phyloP scores from a whole-genome alignment of 2,888 invertebrate genomes.

The Xestia xanthographa region DNA sequence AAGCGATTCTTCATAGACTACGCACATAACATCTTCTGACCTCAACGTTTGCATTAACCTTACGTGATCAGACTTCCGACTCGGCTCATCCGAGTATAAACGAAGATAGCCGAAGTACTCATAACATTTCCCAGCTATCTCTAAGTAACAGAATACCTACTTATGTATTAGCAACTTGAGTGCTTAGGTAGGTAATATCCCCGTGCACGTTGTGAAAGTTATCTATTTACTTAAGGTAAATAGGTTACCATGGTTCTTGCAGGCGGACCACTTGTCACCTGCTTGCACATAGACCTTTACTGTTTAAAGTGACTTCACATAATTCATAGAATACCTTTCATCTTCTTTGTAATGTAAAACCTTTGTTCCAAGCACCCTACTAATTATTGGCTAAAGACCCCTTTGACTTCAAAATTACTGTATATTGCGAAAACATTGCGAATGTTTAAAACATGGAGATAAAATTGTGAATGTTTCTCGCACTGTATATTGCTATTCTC shows the following conservation, averaged over 20 bases:
- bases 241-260: conserved; percentile 47
- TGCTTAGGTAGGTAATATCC: conserved; percentile 12
- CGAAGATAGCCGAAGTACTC: conserved; percentile 31
- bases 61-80: conserved; percentile 11
- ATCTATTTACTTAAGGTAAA: conserved; percentile 33
- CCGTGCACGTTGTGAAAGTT: conserved; percentile 58
- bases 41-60: conserved; percentile 16
- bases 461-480: not conserved
- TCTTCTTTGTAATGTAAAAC: conserved; percentile 22
- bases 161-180: conserved; percentile 4
- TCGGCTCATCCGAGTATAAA: conserved; percentile 12
- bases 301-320: conserved; percentile 22
- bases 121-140: conserved; percentile 26
- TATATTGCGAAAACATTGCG: not conserved
- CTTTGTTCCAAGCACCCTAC: not conserved
- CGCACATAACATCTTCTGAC: conserved; percentile 8
- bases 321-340: not conserved
- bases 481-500: not conserved
- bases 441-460: conserved; percentile 17
- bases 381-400: conserved; percentile 1
- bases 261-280: conserved; percentile 40
- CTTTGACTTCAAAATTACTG: conserved; percentile 3
- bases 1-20: not conserved
- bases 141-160: not conserved
- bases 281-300: conserved; percentile 25